Base-by-base conservation (phyloP, 2,113 vertebrate species). In the Engraulis encrasicolus region DNA sequence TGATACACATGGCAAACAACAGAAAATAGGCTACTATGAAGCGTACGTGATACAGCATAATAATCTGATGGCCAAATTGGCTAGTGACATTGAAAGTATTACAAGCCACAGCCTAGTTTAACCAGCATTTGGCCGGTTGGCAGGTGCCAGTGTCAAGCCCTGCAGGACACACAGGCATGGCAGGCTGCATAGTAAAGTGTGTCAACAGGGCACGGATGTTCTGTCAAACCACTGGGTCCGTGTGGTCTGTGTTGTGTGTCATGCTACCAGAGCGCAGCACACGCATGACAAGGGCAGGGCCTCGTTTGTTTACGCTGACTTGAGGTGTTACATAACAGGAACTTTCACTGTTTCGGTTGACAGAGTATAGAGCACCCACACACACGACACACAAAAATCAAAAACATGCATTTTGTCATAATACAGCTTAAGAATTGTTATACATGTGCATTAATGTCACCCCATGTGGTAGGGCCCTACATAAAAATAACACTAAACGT, bases 161-260 rank as follows among this genome's bases (percentile, higher is more conserved):
- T n/a, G n/a, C n/a, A n/a, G 86, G 83, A 89, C 91, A 90, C 85
- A 88, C 85, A 89, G 86, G 78, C 58, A 86, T 84, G 89, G 86
- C n/a, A n/a, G n/a, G n/a, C n/a, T n/a, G n/a, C n/a, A n/a, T n/a
- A n/a, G n/a, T n/a, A 86, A 91, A 87, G 84, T 34, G 82, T 82
- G 80, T 89, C 86, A 89, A 74, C 66, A 74, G 66, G 66, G 66
- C 66, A 74, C 66, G 0, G 34, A 87, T 85, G 87, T 82, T 80
- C 36, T 54, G 52, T 48, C 86, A 86, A 88, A 83, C 78, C 1
- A 0, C 85, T 66, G 54, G 78, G 87, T 89, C 90, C 89, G 89
- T 90, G 87, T 89, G 23, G 66, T 74, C 27, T 74, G 31, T 74
- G 66, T 74, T 71, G 27, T 36, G 34, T 36, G 66, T 36, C 66